A percentile compares a stretch with the other conserved stretches of the same genome.
Evolutionary conservation across 2,888 invertebrate genomes (phyloP).

Genomic region (Heliconius sara): DNA sequence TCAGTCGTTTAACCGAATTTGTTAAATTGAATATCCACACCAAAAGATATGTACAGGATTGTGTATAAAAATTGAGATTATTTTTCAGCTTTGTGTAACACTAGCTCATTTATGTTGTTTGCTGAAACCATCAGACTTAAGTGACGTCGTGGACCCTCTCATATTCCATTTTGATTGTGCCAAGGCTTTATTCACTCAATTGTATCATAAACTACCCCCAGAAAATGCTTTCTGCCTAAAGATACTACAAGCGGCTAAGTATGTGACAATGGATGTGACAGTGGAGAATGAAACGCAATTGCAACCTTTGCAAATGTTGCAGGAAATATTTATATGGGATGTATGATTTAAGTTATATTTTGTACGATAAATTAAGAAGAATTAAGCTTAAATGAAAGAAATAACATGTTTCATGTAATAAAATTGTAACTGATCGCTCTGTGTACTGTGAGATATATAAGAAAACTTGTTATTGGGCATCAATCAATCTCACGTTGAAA

Average conservation of each 20-base stretch:
- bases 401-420: too few relatives aligned
- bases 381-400: background rate
- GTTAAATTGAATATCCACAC: background rate
- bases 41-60: background rate
- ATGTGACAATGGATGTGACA: constrained; percentile 74
- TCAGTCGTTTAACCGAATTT: background rate
- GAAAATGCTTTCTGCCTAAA: constrained; percentile 73
- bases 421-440: too few relatives aligned
- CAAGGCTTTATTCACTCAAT: constrained; percentile 67
- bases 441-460: too few relatives aligned
- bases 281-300: constrained; percentile 65
- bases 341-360: constrained; percentile 53
- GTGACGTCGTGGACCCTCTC: constrained; percentile 78
- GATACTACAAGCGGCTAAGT: constrained; percentile 77
- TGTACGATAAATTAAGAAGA: background rate
- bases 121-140: constrained; percentile 84
- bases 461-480: too few relatives aligned
- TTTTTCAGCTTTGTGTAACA: constrained; percentile 88
- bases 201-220: constrained; percentile 72
- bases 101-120: constrained; percentile 88
- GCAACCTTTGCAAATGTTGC: constrained; percentile 72
- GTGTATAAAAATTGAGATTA: background rate
- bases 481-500: too few relatives aligned
- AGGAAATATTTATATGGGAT: constrained; percentile 79
- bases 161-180: constrained; percentile 77